phyloP scores from a whole-genome alignment of 2,797 vertebrate species.

The Gymnothorax reevesii region DNA sequence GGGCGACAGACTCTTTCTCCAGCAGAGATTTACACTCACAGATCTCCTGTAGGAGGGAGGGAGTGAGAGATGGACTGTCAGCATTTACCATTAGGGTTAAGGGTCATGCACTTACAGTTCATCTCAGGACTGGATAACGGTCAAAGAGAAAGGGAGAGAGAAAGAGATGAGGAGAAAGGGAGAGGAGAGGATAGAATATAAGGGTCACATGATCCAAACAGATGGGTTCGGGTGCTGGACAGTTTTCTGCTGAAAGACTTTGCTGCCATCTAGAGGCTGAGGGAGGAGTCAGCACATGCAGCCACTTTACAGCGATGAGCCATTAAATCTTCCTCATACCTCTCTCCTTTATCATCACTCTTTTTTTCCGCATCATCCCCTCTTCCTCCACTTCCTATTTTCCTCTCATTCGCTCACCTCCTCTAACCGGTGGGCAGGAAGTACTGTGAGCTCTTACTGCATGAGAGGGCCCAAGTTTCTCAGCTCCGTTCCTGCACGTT shows the following conservation, averaged over 20 bases:
- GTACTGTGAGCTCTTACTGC: neutral
- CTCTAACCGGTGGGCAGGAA: slow-evolving; percentile 7
- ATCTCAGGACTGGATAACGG: neutral
- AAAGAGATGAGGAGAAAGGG: neutral
- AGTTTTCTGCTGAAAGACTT: neutral
- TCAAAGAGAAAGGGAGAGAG: neutral
- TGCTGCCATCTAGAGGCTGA: slow-evolving; percentile 10
- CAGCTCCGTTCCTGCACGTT: neutral
- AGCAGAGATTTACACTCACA: slow-evolving; percentile 70
- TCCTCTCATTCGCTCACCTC: neutral
- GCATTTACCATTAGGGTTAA: neutral
- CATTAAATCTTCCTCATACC: neutral
- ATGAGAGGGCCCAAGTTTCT: no score
- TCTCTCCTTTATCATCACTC: neutral
- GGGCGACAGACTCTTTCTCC: slow-evolving; percentile 70
- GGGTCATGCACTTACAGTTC: neutral
- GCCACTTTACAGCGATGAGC: neutral
- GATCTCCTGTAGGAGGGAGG: slow-evolving; percentile 73
- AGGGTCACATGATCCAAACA: neutral
- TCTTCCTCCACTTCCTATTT: neutral
- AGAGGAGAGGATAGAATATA: neutral
- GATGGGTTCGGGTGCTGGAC: neutral
- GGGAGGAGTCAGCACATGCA: neutral
- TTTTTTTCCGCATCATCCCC: neutral
- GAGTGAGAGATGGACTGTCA: neutral